These are phyloP conservation scores for Synchiropus splendidus DNA, from an alignment of 2,113 vertebrate genomes.

Conservation along the genomic window DNA sequence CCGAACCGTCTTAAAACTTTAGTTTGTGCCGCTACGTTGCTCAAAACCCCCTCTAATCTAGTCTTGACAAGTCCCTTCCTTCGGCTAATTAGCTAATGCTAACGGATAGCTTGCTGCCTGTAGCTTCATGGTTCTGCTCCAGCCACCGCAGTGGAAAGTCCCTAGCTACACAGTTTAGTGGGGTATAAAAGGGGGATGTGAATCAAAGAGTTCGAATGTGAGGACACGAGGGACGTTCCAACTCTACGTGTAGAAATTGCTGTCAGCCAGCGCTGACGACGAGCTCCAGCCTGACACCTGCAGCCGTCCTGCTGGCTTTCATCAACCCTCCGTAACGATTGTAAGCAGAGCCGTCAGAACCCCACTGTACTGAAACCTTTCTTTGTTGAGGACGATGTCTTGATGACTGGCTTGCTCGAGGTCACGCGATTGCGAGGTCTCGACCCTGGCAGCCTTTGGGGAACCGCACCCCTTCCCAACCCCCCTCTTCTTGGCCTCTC, in stretches of 20 bases:
- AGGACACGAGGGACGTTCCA: too few relatives aligned
- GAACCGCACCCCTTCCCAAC: constrained; percentile 65
- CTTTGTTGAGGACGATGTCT: constrained; percentile 14
- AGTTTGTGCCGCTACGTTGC: background rate
- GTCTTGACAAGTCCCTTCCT: constrained; percentile 31
- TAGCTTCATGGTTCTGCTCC: constrained; percentile 5
- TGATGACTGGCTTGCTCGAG: constrained; percentile 54
- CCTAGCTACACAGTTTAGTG: too few relatives aligned
- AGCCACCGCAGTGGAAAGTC: too few relatives aligned
- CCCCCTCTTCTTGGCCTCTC: constrained; percentile 38
- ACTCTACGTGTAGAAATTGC: too few relatives aligned
- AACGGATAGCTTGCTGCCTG: constrained; percentile 15
- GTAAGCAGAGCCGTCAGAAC: too few relatives aligned
- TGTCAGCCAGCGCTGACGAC: too few relatives aligned
- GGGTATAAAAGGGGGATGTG: too few relatives aligned
- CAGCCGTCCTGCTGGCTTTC: too few relatives aligned
- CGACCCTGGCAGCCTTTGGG: constrained; percentile 67
- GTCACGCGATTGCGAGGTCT: constrained; percentile 66
- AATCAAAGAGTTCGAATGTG: too few relatives aligned
- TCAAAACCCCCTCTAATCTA: background rate
- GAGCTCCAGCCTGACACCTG: too few relatives aligned
- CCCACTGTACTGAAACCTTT: too few relatives aligned
- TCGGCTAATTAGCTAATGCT: constrained; percentile 52
- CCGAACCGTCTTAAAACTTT: background rate
- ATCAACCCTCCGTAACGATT: too few relatives aligned